Base-by-base conservation (phyloP, 2,113 vertebrate species). In the Xiphorhynchus elegans region DNA sequence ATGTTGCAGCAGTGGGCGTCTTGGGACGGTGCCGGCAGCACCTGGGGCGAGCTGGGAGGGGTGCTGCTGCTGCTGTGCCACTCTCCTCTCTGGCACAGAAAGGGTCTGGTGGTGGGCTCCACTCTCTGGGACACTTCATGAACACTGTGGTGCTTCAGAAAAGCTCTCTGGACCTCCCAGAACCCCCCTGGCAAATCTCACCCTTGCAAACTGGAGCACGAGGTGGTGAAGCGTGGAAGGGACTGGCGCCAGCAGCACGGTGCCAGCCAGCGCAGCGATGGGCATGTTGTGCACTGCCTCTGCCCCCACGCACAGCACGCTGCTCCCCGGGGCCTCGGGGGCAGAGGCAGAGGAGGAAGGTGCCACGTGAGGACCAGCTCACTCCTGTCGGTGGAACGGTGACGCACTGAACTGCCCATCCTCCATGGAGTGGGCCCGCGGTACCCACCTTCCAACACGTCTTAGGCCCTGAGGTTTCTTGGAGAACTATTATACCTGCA, bases 131-230 rank as follows among this genome's bases (percentile, higher is more conserved):
- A 12, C 1, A 3, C 69, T 55, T 70, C 14, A 20, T 69, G 40
- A 72, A 39, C 26, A 18, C 26, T 0, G 0, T 12, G 28, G 8
- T 1, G 4, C 52, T 63, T 52, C 47, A 49, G 1, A n/a, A 64
- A 47, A 89, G 11, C 14, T 40, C 55, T 46, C 37, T 2, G 16
- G 42, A 50, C 15, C 17, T 28, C n/a, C 33, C 0, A 0, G 33
- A 81, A 29, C 31, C 28, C 20, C 1, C 0, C 2, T 21, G 1
- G 6, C 55, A 8, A 46, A 76, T 44, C 29, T 18, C 5, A 4
- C 69, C 56, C 12, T 47, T 37, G 69, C 17, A 24, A 72, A 75
- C 46, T 1, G 24, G 50, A 78, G 39, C 64, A 21, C 0, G 1
- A 68, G 47, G 60, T n/a, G 35, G 60, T 46, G 67, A 37, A 53